Conservation (phyloP, 2,113 vertebrate genomes). For the Indri indri region DNA sequence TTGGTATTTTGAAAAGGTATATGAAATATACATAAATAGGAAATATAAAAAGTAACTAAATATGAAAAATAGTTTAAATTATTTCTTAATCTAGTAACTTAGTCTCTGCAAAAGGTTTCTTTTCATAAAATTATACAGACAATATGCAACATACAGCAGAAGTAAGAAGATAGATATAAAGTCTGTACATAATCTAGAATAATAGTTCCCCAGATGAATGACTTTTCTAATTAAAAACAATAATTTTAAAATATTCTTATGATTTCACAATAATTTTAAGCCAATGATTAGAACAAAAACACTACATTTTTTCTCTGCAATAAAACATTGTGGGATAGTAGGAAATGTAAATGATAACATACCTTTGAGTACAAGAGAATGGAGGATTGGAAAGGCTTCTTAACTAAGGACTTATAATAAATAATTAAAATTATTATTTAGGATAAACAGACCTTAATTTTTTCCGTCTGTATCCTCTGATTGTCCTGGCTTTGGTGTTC, state of each 20-base stretch:
- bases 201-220: neutral
- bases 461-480: neutral
- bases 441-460: neutral
- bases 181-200: neutral
- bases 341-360: neutral
- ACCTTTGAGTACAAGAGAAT: neutral
- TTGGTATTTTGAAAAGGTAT: neutral
- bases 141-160: neutral
- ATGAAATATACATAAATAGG: neutral
- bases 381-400: neutral
- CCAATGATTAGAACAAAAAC: neutral
- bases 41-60: conserved; percentile 38
- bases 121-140: conserved; percentile 18
- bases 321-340: neutral
- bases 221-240: conserved; percentile 14
- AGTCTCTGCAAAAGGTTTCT: neutral
- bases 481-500: neutral
- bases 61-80: conserved; percentile 5
- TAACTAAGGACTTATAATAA: neutral
- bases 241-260: neutral
- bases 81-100: conserved; percentile 12
- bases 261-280: conserved; percentile 27
- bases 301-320: neutral
- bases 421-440: neutral
- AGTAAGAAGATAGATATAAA: neutral